phyloP scores from a whole-genome alignment of 2,888 invertebrate genomes.

The Hipparchia sbordonii region DNA sequence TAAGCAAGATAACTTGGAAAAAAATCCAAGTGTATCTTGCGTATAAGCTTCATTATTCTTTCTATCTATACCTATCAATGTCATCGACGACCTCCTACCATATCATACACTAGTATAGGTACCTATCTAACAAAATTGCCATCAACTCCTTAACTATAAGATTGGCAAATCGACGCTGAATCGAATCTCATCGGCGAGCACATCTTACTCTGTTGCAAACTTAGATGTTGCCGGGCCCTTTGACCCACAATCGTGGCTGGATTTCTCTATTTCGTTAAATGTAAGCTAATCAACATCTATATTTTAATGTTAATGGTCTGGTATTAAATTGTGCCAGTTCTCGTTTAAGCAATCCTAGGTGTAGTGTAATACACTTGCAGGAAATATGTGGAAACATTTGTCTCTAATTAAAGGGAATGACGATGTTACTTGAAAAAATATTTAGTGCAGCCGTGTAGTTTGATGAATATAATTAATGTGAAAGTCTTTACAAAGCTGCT shows the following conservation, averaged over 20 bases:
- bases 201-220: slow-evolving; percentile 32
- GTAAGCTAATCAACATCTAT: slow-evolving; percentile 31
- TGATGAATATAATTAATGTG: too few relatives aligned
- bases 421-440: background rate
- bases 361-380: background rate
- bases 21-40: too few relatives aligned
- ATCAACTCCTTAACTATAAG: background rate
- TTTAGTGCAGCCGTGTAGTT: too few relatives aligned
- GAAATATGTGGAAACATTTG: slow-evolving; percentile 9
- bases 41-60: too few relatives aligned
- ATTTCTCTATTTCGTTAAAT: slow-evolving; percentile 33
- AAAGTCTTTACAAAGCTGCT: too few relatives aligned
- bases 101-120: too few relatives aligned
- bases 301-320: slow-evolving; percentile 28
- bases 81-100: too few relatives aligned
- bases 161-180: slow-evolving; percentile 26
- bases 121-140: too few relatives aligned
- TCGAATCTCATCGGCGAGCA: slow-evolving; percentile 28
- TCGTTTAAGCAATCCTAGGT: background rate
- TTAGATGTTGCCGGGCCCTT: slow-evolving; percentile 31
- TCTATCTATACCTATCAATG: too few relatives aligned
- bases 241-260: slow-evolving; percentile 34
- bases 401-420: background rate
- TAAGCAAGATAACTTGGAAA: too few relatives aligned
- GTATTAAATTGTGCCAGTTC: slow-evolving; percentile 19